Conservation (phyloP, 2,888 invertebrate genomes). For the Sympetrum striolatum region DNA sequence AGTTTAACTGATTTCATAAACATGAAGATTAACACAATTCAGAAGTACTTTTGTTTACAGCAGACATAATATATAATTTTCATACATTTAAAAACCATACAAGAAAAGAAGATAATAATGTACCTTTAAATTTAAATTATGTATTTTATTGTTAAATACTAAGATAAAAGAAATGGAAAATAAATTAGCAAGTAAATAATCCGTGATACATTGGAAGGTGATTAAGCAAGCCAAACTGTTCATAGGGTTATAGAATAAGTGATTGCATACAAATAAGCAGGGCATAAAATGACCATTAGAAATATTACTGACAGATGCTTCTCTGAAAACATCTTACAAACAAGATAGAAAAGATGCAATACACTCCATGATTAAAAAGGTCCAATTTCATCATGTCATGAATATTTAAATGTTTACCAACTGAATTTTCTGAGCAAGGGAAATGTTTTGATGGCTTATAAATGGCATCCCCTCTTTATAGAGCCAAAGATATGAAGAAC, state of each 20-base stretch:
- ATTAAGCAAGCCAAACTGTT: conserved; percentile 6
- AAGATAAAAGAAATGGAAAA: background rate
- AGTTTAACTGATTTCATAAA: background rate
- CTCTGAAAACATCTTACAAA: background rate
- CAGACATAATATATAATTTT: too few relatives aligned
- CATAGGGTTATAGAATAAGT: background rate
- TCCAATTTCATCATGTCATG: background rate
- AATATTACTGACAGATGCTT: background rate
- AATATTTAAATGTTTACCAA: background rate
- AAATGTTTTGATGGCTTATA: too few relatives aligned
- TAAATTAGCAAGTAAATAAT: background rate
- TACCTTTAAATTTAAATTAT: background rate
- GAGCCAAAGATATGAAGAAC: too few relatives aligned
- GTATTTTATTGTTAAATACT: background rate
- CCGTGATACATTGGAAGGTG: background rate
- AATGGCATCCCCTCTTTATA: too few relatives aligned
- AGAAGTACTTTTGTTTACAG: too few relatives aligned
- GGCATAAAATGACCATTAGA: background rate
- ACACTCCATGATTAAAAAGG: background rate
- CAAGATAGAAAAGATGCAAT: background rate
- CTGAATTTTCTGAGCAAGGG: background rate
- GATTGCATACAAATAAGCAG: background rate
- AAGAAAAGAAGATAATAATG: too few relatives aligned
- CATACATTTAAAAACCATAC: too few relatives aligned
- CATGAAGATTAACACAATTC: background rate